Evolutionary conservation across 2,797 vertebrate species (phyloP).

Genomic region (Enteromius argenteus): DNA sequence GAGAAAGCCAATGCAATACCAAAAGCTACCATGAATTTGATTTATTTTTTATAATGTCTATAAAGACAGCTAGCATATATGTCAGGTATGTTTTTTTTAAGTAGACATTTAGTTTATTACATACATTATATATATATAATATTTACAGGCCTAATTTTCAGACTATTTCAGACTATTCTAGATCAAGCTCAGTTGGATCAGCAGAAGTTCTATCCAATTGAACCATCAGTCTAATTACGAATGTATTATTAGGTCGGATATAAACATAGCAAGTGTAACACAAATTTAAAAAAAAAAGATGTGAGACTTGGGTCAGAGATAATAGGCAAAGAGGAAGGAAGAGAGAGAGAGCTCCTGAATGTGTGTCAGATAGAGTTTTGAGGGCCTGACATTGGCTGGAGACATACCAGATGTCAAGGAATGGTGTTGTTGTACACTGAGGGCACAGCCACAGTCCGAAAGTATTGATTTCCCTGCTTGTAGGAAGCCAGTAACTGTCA

Average conservation of each 20-base stretch:
- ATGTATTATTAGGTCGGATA: neutral
- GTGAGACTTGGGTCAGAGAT: conserved; percentile 65
- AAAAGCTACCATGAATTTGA: neutral
- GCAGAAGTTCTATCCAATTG: neutral
- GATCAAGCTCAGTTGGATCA: neutral
- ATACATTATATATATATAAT: no score
- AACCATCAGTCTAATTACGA: neutral
- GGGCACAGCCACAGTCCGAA: conserved; percentile 97
- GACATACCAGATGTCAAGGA: conserved; percentile 78
- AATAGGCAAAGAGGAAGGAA: conserved; percentile 63
- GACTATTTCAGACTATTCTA: neutral
- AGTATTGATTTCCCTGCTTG: conserved; percentile 99
- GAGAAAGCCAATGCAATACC: neutral
- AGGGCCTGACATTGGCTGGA: conserved; percentile 65
- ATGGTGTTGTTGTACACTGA: conserved; percentile 97
- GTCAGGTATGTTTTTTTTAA: neutral
- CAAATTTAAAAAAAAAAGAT: conserved; percentile 47
- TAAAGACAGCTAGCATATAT: neutral
- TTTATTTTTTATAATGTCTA: neutral
- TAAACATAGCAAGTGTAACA: neutral
- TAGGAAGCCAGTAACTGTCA: conserved; percentile 98
- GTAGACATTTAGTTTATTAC: neutral
- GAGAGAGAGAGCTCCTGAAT: conserved; percentile 26
- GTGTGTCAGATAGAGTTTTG: conserved; percentile 57
- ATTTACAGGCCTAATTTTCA: neutral